Evolutionary conservation across 2,888 invertebrate species (phyloP).

Genomic region (Pilophorus perplexus): DNA sequence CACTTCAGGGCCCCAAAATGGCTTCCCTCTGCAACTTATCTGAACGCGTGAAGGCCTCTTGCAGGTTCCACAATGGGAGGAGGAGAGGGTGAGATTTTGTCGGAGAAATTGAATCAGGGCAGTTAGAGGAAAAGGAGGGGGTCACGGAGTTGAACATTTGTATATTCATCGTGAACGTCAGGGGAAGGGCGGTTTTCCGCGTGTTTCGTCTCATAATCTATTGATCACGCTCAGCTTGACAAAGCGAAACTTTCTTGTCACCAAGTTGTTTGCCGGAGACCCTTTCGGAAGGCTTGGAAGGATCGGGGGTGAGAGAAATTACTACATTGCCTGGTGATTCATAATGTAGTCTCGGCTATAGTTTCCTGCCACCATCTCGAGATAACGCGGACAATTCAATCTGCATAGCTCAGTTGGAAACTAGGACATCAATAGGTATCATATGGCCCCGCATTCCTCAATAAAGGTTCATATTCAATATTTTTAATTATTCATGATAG

Average conservation of each 20-base stretch:
- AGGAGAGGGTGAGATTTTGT: slow-evolving; percentile 5
- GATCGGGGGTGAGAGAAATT: background rate
- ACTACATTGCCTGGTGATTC: slow-evolving; percentile 6
- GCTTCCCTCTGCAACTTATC: background rate
- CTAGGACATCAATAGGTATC: background rate
- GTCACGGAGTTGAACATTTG: slow-evolving; percentile 20
- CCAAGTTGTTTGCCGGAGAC: slow-evolving; percentile 9
- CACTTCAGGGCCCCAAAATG: background rate
- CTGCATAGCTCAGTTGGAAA: slow-evolving; percentile 12
- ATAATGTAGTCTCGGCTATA: slow-evolving; percentile 3
- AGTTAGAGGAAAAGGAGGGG: background rate
- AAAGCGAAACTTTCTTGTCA: slow-evolving; percentile 20
- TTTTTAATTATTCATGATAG: too few relatives aligned
- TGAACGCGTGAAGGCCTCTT: slow-evolving; percentile 15
- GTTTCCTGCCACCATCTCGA: background rate
- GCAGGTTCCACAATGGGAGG: background rate
- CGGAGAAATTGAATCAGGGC: slow-evolving; percentile 16
- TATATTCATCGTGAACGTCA: slow-evolving; percentile 21
- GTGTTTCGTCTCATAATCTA: slow-evolving; percentile 19
- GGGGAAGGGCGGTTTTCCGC: background rate
- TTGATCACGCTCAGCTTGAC: slow-evolving; percentile 24
- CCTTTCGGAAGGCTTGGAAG: background rate
- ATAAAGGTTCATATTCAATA: too few relatives aligned
- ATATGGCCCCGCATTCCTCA: too few relatives aligned
- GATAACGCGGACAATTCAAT: background rate